These are phyloP conservation scores for Apis dorsata DNA, from an alignment of 1,140 invertebrate genomes.

Conservation along the genomic window DNA sequence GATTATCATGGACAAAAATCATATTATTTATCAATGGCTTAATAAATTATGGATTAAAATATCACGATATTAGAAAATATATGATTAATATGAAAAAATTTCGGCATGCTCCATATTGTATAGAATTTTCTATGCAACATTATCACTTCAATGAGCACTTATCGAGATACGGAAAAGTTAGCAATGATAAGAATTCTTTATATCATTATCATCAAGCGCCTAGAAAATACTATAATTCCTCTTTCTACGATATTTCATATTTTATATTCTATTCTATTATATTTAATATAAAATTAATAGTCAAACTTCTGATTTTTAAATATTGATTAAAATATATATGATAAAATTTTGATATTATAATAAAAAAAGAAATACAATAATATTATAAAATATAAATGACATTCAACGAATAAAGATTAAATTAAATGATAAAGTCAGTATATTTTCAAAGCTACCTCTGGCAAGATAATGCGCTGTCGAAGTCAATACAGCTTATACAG, in stretches of 20 bases:
- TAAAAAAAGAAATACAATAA: not conserved
- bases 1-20: not conserved
- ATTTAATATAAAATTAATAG: not conserved
- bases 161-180: conserved; percentile 16
- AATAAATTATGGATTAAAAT: not conserved
- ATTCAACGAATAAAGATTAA: conserved; percentile 13
- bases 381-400: conserved; percentile 23
- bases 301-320: not conserved
- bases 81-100: not conserved
- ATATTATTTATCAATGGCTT: not conserved
- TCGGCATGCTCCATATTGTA: not conserved
- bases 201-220: not conserved
- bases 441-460: conserved; percentile 28
- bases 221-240: not conserved
- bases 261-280: not conserved
- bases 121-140: not conserved
- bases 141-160: not conserved
- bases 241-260: not conserved
- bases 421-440: conserved; percentile 26
- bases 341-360: not conserved
- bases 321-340: not conserved
- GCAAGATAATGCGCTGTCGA: conserved; percentile 33
- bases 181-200: conserved; percentile 9
- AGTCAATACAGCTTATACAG: conserved; percentile 40
- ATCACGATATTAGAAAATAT: not conserved